Conservation (phyloP, 2,888 invertebrate species). For the Microctonus hyperodae region DNA sequence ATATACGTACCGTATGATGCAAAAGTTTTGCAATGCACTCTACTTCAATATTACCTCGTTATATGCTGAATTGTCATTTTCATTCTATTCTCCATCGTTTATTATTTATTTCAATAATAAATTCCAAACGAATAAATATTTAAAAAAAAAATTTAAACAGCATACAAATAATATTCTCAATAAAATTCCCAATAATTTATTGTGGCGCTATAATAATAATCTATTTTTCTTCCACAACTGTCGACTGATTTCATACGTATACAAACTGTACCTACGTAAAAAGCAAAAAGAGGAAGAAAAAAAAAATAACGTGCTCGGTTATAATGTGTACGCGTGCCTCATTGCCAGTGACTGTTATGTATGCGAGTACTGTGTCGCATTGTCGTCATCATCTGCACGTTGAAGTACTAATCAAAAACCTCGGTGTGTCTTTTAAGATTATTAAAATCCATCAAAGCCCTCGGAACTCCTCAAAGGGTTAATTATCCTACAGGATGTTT, state of each 20-base stretch:
- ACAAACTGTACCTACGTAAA: not conserved
- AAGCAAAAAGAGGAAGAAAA: conserved; percentile 8
- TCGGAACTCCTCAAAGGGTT: conserved; percentile 62
- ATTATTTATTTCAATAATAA: not conserved
- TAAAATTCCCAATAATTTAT: not conserved
- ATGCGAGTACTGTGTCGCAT: conserved; percentile 39
- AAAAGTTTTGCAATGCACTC: conserved; percentile 40
- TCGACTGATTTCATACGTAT: not conserved
- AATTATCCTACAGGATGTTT: conserved; percentile 61
- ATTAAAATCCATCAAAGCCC: conserved; percentile 60
- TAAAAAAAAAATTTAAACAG: not conserved
- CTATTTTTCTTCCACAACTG: not conserved
- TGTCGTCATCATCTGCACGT: conserved; percentile 49
- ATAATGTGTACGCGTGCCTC: not conserved
- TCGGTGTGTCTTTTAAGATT: conserved; percentile 60
- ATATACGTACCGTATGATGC: conserved; percentile 41
- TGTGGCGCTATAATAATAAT: too few relatives aligned
- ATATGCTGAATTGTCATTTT: conserved; percentile 1
- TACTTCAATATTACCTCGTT: not conserved
- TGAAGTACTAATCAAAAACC: conserved; percentile 57
- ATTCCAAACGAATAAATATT: not conserved
- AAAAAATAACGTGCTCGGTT: not conserved
- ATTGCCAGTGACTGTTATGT: conserved; percentile 8
- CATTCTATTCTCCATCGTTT: not conserved
- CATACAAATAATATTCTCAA: not conserved